A percentile compares a stretch with the other conserved stretches of the same genome.
phyloP scores from a whole-genome alignment of 2,113 vertebrate species.

The Sander lucioperca region DNA sequence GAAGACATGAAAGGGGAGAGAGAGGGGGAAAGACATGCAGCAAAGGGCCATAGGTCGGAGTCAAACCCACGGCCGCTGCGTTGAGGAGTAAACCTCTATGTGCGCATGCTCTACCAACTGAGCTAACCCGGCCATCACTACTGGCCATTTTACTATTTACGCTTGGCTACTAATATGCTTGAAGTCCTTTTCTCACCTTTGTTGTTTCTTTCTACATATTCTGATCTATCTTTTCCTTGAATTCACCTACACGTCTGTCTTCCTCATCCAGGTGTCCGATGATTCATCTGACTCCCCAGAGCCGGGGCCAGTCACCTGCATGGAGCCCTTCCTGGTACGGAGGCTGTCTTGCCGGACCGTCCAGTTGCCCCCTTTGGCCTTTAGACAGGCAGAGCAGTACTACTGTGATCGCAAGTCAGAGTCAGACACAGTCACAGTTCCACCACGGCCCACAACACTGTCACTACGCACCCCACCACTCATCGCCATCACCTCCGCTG shows the following conservation, averaged over 20 bases:
- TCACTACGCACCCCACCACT: conserved; percentile 90
- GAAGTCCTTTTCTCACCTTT: background rate
- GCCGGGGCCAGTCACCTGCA: conserved; percentile 81
- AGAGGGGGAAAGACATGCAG: too few species aligned
- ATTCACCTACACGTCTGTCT: background rate
- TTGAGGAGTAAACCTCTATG: too few species aligned
- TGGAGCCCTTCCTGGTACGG: conserved; percentile 91
- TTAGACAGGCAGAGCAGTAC: conserved; percentile 92
- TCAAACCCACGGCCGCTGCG: accelerated
- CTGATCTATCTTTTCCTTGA: background rate
- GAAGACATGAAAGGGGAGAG: too few species aligned
- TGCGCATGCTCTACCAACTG: too few species aligned
- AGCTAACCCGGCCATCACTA: background rate
- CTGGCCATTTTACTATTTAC: background rate
- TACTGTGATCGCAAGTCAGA: conserved; percentile 89
- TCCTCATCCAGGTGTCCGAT: conserved; percentile 86
- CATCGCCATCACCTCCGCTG: conserved; percentile 94
- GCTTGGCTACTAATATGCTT: background rate
- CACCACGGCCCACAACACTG: conserved; percentile 90
- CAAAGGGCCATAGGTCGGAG: too few species aligned
- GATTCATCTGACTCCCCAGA: conserved; percentile 88
- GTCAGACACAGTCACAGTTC: conserved; percentile 82
- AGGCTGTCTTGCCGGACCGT: conserved; percentile 91
- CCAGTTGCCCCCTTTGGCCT: conserved; percentile 93
- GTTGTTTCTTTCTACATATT: background rate